Conservation (phyloP, 2,888 invertebrate species). For the Eumerus sabulonum region DNA sequence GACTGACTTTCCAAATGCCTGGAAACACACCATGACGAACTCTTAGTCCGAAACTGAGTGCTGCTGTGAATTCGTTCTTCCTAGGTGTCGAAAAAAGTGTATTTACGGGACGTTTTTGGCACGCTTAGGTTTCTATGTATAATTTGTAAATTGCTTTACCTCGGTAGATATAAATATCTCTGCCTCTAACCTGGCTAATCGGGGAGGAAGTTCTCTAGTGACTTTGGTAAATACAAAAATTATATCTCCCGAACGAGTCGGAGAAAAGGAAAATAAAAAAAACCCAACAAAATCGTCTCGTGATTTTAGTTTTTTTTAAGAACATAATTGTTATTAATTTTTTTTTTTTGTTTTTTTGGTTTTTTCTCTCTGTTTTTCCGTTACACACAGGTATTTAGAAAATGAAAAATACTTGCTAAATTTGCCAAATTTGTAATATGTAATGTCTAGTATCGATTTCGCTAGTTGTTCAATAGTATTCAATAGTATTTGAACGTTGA, state of each 20-base stretch:
- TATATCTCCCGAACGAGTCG: conserved; percentile 32
- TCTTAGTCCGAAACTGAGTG: background rate
- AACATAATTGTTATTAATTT: background rate
- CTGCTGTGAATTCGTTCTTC: background rate
- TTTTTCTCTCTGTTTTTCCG: too few relatives aligned
- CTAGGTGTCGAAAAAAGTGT: background rate
- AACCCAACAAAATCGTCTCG: conserved; percentile 25
- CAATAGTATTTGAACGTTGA: too few relatives aligned
- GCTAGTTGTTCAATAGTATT: conserved; percentile 33
- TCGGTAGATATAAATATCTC: conserved; percentile 61
- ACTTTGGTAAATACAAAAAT: conserved; percentile 52
- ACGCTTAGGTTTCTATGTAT: conserved; percentile 29
- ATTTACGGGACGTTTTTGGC: conserved; percentile 25
- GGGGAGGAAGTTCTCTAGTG: conserved; percentile 39
- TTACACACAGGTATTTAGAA: conserved; percentile 27
- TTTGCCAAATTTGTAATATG: conserved; percentile 3
- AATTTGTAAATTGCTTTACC: conserved; percentile 44
- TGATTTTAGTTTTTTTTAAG: conserved; percentile 29
- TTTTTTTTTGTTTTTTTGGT: conserved; percentile 15
- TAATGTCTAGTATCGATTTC: conserved; percentile 50
- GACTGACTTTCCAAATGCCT: too few relatives aligned
- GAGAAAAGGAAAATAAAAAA: conserved; percentile 9
- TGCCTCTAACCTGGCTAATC: conserved; percentile 55
- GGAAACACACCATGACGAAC: too few relatives aligned
- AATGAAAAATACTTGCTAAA: background rate